These are phyloP conservation scores for Halichoerus grypus DNA, from an alignment of 2,113 vertebrate species.

Conservation along the genomic window DNA sequence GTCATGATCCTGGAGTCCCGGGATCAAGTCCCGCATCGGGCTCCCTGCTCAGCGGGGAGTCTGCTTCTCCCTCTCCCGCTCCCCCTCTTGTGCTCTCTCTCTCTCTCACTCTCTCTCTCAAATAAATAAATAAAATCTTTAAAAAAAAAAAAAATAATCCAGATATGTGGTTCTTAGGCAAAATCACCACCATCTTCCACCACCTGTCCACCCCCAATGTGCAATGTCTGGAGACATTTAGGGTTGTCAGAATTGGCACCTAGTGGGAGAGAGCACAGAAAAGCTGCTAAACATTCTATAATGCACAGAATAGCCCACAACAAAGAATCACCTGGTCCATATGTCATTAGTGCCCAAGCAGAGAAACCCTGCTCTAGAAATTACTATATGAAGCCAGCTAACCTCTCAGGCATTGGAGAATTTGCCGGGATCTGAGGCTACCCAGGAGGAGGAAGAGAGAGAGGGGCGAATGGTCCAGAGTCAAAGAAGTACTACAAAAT, in stretches of 20 bases:
- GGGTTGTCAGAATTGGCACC: not conserved
- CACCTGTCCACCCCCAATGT: not conserved
- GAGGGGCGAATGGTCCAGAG: not conserved
- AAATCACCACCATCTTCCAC: not conserved
- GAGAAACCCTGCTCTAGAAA: constrained; percentile 3
- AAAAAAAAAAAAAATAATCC: not conserved
- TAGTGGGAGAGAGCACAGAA: constrained; percentile 14
- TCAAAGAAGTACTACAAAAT: not conserved
- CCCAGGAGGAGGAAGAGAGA: not conserved
- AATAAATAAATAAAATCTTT: too few species aligned
- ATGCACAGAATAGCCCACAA: not conserved
- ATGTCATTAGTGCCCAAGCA: not conserved
- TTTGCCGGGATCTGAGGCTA: not conserved
- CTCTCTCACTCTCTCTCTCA: too few species aligned
- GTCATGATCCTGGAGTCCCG: too few species aligned
- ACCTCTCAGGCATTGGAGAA: not conserved
- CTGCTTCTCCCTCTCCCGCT: too few species aligned
- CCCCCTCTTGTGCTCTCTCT: too few species aligned
- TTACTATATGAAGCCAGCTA: not conserved
- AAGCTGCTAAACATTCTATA: not conserved
- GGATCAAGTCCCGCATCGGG: too few species aligned
- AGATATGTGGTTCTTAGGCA: not conserved
- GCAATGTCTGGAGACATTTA: constrained; percentile 52
- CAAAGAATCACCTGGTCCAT: not conserved
- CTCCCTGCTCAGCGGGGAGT: too few species aligned